These are phyloP conservation scores for Sebastes melanostomus DNA, from an alignment of 2,797 vertebrate genomes.

Conservation along the genomic window DNA sequence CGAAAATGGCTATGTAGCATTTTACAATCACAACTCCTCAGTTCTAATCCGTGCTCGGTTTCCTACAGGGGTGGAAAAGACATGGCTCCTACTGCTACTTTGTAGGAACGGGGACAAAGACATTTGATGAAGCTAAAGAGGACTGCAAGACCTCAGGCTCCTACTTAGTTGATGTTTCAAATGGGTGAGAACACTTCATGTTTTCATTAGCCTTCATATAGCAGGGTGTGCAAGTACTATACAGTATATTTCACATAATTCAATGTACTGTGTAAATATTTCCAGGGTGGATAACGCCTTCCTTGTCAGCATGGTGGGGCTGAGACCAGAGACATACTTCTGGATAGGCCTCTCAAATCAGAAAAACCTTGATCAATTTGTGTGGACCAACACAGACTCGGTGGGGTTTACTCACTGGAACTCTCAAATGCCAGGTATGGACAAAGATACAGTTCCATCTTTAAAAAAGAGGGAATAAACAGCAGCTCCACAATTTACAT, in stretches of 20 bases:
- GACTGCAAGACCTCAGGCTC: conserved; percentile 83
- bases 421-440: conserved; percentile 89
- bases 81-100: conserved; percentile 91
- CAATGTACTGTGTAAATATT: neutral
- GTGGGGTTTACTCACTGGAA: conserved; percentile 93
- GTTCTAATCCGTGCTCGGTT: neutral
- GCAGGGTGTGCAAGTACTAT: neutral
- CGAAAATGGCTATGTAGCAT: neutral
- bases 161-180: conserved; percentile 86
- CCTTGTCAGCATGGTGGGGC: conserved; percentile 90
- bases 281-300: conserved; percentile 93
- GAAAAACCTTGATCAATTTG: conserved; percentile 83
- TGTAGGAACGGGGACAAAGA: conserved; percentile 83
- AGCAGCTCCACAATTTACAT: neutral
- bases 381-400: conserved; percentile 82
- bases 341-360: conserved; percentile 93
- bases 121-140: conserved; percentile 88
- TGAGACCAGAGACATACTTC: conserved; percentile 89
- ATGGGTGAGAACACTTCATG: conserved; percentile 80
- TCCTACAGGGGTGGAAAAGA: conserved; percentile 89
- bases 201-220: neutral
- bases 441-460: neutral
- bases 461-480: neutral
- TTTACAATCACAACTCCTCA: neutral
- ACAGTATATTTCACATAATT: neutral